These are phyloP conservation scores for Channa maculata DNA, from an alignment of 2,113 vertebrate species.

Conservation along the genomic window DNA sequence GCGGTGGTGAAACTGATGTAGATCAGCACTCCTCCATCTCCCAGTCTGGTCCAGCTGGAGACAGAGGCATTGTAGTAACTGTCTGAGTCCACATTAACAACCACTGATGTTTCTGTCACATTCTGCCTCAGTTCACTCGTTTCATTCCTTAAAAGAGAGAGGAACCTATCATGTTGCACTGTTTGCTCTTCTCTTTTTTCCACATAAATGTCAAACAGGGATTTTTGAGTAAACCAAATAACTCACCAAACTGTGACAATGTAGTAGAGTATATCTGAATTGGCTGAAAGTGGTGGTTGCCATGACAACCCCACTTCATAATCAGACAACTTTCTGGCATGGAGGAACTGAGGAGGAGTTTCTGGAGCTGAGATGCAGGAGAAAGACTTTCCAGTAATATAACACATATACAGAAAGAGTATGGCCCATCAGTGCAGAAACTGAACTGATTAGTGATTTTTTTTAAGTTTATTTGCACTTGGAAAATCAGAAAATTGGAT, in stretches of 20 bases:
- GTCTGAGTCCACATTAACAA: slow-evolving; percentile 89
- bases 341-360: slow-evolving; percentile 90
- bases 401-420: slow-evolving; percentile 14
- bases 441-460: slow-evolving; percentile 5
- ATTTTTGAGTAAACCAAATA: slow-evolving; percentile 4
- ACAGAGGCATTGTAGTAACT: slow-evolving; percentile 88
- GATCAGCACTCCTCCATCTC: slow-evolving; percentile 89
- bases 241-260: slow-evolving; percentile 94
- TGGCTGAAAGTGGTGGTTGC: slow-evolving; percentile 91
- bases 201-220: slow-evolving; percentile 19
- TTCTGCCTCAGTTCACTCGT: slow-evolving; percentile 85
- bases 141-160: slow-evolving; percentile 76
- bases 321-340: slow-evolving; percentile 91
- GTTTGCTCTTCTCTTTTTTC: not conserved
- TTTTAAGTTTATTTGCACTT: not conserved
- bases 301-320: slow-evolving; percentile 93
- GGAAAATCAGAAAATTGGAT: slow-evolving; percentile 21
- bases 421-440: slow-evolving; percentile 2
- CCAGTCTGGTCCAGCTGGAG: slow-evolving; percentile 91
- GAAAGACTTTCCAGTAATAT: slow-evolving; percentile 68
- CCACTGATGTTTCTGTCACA: slow-evolving; percentile 84
- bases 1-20: slow-evolving; percentile 86
- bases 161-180: not conserved
- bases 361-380: slow-evolving; percentile 88
- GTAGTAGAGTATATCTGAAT: slow-evolving; percentile 96